A percentile compares a stretch with the other conserved stretches of the same genome.
These are phyloP conservation scores for Acanthiza pusilla DNA, from an alignment of 2,797 vertebrate species.

Conservation along the genomic window DNA sequence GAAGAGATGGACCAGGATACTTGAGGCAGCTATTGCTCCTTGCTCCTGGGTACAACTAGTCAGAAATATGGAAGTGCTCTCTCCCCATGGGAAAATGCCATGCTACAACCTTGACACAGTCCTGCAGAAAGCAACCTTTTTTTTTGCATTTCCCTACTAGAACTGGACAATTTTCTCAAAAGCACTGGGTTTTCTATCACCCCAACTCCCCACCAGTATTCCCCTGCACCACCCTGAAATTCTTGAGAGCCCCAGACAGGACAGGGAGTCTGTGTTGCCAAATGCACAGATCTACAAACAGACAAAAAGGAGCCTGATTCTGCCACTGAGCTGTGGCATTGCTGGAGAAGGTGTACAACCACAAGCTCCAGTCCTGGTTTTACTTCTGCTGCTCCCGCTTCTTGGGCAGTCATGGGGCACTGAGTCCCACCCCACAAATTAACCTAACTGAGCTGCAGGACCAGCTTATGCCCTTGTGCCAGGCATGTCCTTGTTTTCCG, in stretches of 20 bases:
- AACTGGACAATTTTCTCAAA: not conserved
- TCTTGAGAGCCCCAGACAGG: not conserved
- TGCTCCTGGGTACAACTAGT: not conserved
- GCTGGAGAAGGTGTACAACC: not conserved
- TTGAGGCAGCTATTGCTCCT: not conserved
- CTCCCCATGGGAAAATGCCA: rapidly evolving
- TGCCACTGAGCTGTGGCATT: not conserved
- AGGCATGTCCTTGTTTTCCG: not conserved
- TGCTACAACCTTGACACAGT: not conserved
- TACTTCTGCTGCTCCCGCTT: not conserved
- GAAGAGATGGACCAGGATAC: not conserved
- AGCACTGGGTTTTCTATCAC: not conserved
- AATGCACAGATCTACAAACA: not conserved
- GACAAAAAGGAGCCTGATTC: not conserved
- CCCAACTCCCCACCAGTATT: not conserved
- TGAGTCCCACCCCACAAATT: not conserved
- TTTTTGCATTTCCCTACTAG: not conserved
- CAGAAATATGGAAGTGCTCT: not conserved
- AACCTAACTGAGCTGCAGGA: not conserved
- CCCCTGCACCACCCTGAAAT: not conserved
- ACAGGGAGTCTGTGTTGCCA: not conserved
- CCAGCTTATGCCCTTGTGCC: rapidly evolving
- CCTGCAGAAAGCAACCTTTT: not conserved
- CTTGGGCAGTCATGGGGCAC: not conserved
- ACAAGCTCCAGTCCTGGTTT: not conserved